phyloP scores from a whole-genome alignment of 1,140 invertebrate genomes.

The Plectrocnemia conspersa region DNA sequence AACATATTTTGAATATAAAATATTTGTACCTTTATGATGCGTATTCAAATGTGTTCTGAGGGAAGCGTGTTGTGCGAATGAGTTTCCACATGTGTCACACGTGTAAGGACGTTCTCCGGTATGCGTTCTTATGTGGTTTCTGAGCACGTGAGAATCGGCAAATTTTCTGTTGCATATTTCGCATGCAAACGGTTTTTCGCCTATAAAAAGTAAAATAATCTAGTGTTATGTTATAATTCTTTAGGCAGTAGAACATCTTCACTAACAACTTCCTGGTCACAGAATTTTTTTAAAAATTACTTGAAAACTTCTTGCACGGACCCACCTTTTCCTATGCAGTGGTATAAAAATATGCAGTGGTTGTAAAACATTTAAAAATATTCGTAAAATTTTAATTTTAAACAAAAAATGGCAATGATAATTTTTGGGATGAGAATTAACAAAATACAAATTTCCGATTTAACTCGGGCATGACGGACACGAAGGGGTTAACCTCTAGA shows the following conservation, averaged over 20 bases:
- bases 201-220: slow-evolving; percentile 5
- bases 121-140: slow-evolving; percentile 22
- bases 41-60: slow-evolving; percentile 51
- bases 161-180: slow-evolving; percentile 19
- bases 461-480: too few species aligned
- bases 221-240: background rate
- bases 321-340: too few species aligned
- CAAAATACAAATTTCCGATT: too few species aligned
- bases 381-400: background rate
- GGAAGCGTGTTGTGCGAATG: slow-evolving; percentile 58
- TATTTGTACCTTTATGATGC: slow-evolving; percentile 37
- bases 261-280: too few species aligned
- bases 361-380: too few species aligned
- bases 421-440: too few species aligned
- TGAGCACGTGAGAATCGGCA: slow-evolving; percentile 25
- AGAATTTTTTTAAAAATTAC: too few species aligned
- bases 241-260: too few species aligned
- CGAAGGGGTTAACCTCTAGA: too few species aligned
- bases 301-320: too few species aligned
- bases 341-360: too few species aligned
- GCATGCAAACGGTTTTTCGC: slow-evolving; percentile 24
- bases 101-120: slow-evolving; percentile 51
- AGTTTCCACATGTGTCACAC: slow-evolving; percentile 49
- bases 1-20: background rate
- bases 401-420: background rate